Evolutionary conservation across 2,797 vertebrate species (phyloP).

Genomic region (Crenuchus spilurus): DNA sequence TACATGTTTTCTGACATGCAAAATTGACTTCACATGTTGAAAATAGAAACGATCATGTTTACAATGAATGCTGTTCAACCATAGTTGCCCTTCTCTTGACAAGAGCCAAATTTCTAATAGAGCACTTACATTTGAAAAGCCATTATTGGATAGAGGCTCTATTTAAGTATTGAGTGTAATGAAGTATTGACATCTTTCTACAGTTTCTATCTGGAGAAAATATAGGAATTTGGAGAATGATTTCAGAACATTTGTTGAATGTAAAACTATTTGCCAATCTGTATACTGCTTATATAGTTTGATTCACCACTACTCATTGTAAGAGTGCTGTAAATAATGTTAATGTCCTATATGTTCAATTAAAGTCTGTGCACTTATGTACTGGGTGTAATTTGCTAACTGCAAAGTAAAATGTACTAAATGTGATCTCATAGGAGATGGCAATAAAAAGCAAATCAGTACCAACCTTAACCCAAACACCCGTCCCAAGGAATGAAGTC

Average conservation of each 20-base stretch:
- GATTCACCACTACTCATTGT: slow-evolving; percentile 37
- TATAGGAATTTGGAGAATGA: neutral
- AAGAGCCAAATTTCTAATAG: slow-evolving; percentile 2
- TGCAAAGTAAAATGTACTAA: no score
- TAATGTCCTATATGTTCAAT: slow-evolving; percentile 35
- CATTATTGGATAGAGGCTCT: slow-evolving; percentile 2
- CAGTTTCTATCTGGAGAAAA: slow-evolving; percentile 2
- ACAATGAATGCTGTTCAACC: slow-evolving; percentile 19
- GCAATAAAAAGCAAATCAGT: no score
- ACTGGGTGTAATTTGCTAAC: neutral
- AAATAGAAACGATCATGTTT: slow-evolving; percentile 21
- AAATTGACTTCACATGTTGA: neutral
- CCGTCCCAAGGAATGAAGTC: no score
- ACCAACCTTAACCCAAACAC: no score
- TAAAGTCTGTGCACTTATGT: slow-evolving; percentile 42
- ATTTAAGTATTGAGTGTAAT: slow-evolving; percentile 17
- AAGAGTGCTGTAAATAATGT: slow-evolving; percentile 53
- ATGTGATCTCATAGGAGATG: no score
- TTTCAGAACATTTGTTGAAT: slow-evolving; percentile 52
- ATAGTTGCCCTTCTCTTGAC: slow-evolving; percentile 12
- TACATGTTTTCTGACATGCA: slow-evolving; percentile 30
- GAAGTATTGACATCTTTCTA: slow-evolving; percentile 23
- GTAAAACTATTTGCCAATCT: slow-evolving; percentile 39
- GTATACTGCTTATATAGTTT: slow-evolving; percentile 16
- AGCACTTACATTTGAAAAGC: slow-evolving; percentile 44